These are phyloP conservation scores for Brachionus manjavacas DNA, from an alignment of 1,140 invertebrate species.

Conservation along the genomic window DNA sequence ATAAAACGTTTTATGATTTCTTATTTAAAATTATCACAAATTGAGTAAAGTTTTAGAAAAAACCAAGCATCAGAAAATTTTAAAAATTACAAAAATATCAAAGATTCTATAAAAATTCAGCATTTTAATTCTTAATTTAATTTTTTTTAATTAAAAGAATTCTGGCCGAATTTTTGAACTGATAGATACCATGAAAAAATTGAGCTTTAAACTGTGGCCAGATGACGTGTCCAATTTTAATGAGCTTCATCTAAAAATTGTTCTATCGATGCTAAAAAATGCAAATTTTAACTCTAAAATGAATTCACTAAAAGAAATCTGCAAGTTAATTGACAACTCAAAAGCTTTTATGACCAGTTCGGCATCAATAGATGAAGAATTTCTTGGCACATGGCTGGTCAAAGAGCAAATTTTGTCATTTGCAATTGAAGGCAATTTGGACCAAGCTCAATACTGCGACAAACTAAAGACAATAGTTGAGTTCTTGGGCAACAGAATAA, in stretches of 20 bases:
- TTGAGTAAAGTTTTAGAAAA: no score
- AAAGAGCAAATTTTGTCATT: conserved; percentile 59
- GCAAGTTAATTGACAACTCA: conserved; percentile 1
- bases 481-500: conserved; percentile 59
- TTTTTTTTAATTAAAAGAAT: conserved; percentile 52
- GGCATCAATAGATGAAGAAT: conserved; percentile 45
- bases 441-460: conserved; percentile 62
- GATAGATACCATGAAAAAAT: conserved; percentile 57
- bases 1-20: no score
- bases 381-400: conserved; percentile 60
- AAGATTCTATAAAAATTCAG: no score
- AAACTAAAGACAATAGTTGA: conserved; percentile 61
- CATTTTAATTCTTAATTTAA: background rate
- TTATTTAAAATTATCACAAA: no score
- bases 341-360: background rate
- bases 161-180: conserved; percentile 59
- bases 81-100: no score
- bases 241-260: conserved; percentile 58
- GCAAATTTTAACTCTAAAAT: conserved; percentile 62
- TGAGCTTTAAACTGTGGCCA: conserved; percentile 59
- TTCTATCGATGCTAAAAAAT: conserved; percentile 60
- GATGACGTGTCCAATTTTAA: conserved; percentile 56
- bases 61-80: no score
- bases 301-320: conserved; percentile 61
- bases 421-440: conserved; percentile 62